Evolutionary conservation across 2,797 vertebrate species (phyloP).

Genomic region (Emydoidea blandingii): DNA sequence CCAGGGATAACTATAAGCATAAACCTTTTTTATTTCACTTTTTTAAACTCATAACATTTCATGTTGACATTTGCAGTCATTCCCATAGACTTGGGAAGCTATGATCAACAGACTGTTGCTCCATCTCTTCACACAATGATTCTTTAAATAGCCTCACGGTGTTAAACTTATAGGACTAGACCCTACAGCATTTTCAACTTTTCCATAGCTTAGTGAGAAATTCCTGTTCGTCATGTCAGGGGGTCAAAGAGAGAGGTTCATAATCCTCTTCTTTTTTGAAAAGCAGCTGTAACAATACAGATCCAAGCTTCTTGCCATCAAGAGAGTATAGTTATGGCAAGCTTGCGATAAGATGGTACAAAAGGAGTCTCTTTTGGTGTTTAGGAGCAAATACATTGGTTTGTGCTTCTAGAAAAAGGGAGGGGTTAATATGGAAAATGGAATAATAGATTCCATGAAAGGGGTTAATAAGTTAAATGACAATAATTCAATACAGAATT

Average conservation of each 20-base stretch:
- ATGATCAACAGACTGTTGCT: not conserved
- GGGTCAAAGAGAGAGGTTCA: not conserved
- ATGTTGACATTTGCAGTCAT: not conserved
- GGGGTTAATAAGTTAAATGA: not conserved
- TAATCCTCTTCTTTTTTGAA: not conserved
- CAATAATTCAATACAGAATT: conserved; percentile 3
- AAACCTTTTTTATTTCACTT: not conserved
- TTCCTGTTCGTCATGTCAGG: not conserved
- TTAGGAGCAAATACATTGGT: not conserved
- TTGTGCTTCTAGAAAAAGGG: not conserved
- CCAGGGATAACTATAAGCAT: not conserved
- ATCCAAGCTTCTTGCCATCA: not conserved
- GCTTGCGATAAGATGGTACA: not conserved
- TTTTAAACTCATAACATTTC: not conserved
- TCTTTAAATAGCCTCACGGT: not conserved
- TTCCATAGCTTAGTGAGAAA: not conserved
- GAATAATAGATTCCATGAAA: not conserved
- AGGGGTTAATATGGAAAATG: not conserved
- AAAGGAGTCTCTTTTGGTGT: not conserved
- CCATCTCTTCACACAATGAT: not conserved
- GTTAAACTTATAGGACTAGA: not conserved
- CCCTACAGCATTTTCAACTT: not conserved
- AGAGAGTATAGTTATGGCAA: not conserved
- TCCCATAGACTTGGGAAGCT: not conserved
- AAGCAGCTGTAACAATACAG: not conserved